phyloP scores from a whole-genome alignment of 2,888 invertebrate genomes.

The Plebejus argus region DNA sequence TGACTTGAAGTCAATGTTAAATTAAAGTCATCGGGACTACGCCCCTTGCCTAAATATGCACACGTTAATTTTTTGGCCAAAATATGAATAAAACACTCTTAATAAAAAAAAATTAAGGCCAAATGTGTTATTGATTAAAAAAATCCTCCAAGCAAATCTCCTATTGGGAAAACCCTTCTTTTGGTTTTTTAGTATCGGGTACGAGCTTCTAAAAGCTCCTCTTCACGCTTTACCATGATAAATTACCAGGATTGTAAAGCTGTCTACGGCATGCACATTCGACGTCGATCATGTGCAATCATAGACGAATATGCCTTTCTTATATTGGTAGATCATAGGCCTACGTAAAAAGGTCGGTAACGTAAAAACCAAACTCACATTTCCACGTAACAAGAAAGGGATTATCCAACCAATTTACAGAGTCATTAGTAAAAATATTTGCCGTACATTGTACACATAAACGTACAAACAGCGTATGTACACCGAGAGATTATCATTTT shows the following conservation, averaged over 20 bases:
- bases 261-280: neutral
- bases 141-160: no score
- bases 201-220: neutral
- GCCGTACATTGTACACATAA: conserved; percentile 6
- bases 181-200: neutral
- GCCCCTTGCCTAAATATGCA: neutral
- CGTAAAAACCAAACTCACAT: neutral
- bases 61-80: neutral
- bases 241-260: neutral
- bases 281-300: neutral
- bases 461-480: conserved; percentile 37
- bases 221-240: neutral
- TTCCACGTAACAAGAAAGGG: neutral
- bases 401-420: conserved; percentile 19
- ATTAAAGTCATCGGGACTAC: neutral
- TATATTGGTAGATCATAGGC: neutral
- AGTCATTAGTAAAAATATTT: conserved; percentile 11
- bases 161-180: no score
- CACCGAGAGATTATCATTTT: conserved; percentile 71
- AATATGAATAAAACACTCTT: neutral
- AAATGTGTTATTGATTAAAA: no score
- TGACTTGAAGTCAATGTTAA: neutral
- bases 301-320: no score
- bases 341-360: neutral
- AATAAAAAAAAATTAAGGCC: neutral